Base-by-base conservation (phyloP, 2,113 vertebrate species). In the Sturnus vulgaris region DNA sequence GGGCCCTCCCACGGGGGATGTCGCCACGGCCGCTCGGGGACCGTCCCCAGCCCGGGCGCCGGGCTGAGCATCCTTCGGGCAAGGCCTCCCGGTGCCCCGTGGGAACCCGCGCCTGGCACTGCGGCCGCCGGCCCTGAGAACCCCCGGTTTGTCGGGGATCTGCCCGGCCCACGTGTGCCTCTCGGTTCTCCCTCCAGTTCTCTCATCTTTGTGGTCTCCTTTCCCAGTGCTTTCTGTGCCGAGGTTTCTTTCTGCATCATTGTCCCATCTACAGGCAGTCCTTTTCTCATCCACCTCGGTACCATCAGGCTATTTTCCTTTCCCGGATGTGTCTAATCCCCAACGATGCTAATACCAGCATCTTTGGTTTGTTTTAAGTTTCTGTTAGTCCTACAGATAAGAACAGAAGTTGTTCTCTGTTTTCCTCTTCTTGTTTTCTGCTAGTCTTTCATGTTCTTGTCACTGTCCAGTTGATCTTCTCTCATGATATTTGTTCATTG, bases 261-360 rank as follows among this genome's bases (percentile, higher is more conserved):
- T 52, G 83, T 86, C 83, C 68, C 16, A 1, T 68, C 50, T 20
- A 0, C 5, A 28, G 71, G 31, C 40, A 24, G 49, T n/a, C 19
- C 9, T 75, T 28, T 37, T 31, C 42, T 46, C n/a, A 6, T 22
- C 33, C 56, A 66, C 24, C 59, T 76, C 7, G 0, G 10, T 37
- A 8, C 57, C 3, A 6, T 37, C 75, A 22, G 44, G 1, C 24
- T 63, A 1, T 39, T 81, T 65, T 25, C 28, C 1, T 1, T 73
- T 61, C 33, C 72, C 56, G 83, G 20, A 39, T 15, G 35, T 17
- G 33, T 88, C 28, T 35, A 2, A 68, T 30, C 31, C 33, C 25
- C 52, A n/a, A 1, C 22, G 27, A 15, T 1, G 10, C 33, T 3
- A 8, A 27, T 50, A 37, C 13, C 3, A 4, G 15, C 35, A 4